Conservation (phyloP, 2,797 vertebrate genomes). For the Phoxinus dragarum region DNA sequence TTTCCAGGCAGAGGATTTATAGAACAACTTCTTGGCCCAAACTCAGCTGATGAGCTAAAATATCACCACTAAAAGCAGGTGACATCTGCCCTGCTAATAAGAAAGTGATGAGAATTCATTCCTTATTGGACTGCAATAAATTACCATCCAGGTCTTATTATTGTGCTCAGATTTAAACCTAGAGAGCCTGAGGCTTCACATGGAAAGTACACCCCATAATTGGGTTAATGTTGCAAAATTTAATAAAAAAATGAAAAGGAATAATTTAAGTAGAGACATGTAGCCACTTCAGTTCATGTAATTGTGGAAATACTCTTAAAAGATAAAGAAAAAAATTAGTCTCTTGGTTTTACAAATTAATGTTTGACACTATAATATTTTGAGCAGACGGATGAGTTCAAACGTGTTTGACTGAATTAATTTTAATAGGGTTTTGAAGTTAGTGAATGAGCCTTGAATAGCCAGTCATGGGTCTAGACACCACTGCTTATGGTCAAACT, state of each 20-base stretch:
- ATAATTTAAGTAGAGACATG: neutral
- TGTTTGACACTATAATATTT: neutral
- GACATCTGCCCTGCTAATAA: neutral
- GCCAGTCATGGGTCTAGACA: neutral
- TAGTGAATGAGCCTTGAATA: neutral
- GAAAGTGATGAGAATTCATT: neutral
- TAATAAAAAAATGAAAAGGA: neutral
- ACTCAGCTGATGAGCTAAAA: neutral
- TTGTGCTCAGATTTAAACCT: constrained; percentile 7
- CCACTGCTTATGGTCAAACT: neutral
- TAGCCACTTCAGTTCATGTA: neutral
- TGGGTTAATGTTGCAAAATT: neutral
- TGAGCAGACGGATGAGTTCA: neutral
- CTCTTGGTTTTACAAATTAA: neutral
- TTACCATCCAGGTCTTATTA: constrained; percentile 8
- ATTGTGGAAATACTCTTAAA: neutral
- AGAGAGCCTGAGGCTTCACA: constrained; percentile 13
- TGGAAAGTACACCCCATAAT: neutral
- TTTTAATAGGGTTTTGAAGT: neutral
- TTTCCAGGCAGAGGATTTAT: neutral
- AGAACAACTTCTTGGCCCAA: neutral
- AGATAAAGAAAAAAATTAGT: neutral
- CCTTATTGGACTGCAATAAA: constrained; percentile 21
- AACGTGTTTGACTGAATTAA: neutral
- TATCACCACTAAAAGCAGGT: neutral